Evolutionary conservation across 2,888 invertebrate genomes (phyloP).

Genomic region (Lithophane socia): DNA sequence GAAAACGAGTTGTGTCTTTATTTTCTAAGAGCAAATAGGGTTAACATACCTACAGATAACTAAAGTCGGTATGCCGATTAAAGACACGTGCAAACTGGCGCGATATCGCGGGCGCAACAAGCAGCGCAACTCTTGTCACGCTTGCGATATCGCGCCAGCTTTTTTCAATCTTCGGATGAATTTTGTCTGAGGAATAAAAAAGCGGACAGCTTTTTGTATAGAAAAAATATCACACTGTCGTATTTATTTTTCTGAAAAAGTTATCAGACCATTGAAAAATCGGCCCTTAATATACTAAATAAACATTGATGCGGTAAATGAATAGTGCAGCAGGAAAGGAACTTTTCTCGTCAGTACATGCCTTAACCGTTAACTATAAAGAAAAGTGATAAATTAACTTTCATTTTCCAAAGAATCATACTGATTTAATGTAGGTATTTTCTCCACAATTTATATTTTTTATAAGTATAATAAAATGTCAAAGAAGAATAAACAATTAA

Average conservation of each 20-base stretch:
- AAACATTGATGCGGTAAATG: background rate
- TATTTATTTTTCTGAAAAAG: too few species aligned
- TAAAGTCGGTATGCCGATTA: background rate
- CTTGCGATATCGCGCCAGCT: too few species aligned
- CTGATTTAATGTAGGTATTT: background rate
- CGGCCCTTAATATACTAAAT: background rate
- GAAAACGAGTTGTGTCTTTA: background rate
- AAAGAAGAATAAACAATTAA: conserved; percentile 3
- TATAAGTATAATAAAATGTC: background rate
- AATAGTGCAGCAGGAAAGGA: background rate
- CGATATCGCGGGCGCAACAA: too few species aligned
- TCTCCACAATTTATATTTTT: background rate
- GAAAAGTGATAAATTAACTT: background rate
- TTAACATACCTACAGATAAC: background rate
- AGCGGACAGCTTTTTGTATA: too few species aligned
- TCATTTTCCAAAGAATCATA: background rate
- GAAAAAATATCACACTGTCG: too few species aligned
- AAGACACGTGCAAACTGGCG: too few species aligned
- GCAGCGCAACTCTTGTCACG: too few species aligned
- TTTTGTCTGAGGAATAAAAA: too few species aligned
- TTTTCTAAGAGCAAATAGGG: background rate
- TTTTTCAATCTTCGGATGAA: too few species aligned
- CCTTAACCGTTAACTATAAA: background rate
- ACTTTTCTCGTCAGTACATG: too few species aligned
- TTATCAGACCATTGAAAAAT: too few species aligned